A percentile compares a stretch with the other conserved stretches of the same genome.
These are phyloP conservation scores for Serinus canaria DNA, from an alignment of 2,113 vertebrate genomes.

Conservation along the genomic window DNA sequence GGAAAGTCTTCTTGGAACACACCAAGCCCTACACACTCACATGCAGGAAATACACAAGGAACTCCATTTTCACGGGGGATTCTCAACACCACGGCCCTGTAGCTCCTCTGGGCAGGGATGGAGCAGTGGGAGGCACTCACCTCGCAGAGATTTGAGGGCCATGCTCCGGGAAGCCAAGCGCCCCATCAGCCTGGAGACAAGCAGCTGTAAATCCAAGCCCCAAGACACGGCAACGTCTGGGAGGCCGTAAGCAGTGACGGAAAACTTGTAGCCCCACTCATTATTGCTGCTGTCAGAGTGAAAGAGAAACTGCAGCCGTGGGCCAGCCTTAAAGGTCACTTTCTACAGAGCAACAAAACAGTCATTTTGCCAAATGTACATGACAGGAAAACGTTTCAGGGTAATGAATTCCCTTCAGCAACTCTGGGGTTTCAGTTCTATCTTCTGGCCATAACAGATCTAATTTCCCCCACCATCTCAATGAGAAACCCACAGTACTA, in stretches of 20 bases:
- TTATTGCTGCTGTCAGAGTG: slow-evolving; percentile 98
- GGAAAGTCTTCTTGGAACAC: accelerated
- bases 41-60: accelerated
- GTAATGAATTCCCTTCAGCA: slow-evolving; percentile 61
- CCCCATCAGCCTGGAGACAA: slow-evolving; percentile 91
- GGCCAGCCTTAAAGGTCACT: slow-evolving; percentile 94
- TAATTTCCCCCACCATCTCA: slow-evolving; percentile 1
- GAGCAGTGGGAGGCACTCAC: slow-evolving; percentile 57
- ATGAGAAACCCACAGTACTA: background rate
- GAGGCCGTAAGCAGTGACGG: slow-evolving; percentile 88
- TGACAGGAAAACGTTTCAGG: slow-evolving; percentile 42
- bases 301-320: slow-evolving; percentile 96
- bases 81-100: accelerated
- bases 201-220: slow-evolving; percentile 93
- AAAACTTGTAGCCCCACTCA: slow-evolving; percentile 98
- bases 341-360: slow-evolving; percentile 82
- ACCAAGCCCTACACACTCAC: accelerated
- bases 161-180: slow-evolving; percentile 91
- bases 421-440: background rate
- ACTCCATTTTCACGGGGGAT: background rate
- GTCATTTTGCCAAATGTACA: slow-evolving; percentile 55
- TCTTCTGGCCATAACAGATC: background rate
- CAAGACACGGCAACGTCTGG: slow-evolving; percentile 92
- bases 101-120: accelerated
- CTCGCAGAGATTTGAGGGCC: slow-evolving; percentile 82